Conservation (phyloP, 1,140 invertebrate genomes). For the Trachymyrmex septentrionalis region DNA sequence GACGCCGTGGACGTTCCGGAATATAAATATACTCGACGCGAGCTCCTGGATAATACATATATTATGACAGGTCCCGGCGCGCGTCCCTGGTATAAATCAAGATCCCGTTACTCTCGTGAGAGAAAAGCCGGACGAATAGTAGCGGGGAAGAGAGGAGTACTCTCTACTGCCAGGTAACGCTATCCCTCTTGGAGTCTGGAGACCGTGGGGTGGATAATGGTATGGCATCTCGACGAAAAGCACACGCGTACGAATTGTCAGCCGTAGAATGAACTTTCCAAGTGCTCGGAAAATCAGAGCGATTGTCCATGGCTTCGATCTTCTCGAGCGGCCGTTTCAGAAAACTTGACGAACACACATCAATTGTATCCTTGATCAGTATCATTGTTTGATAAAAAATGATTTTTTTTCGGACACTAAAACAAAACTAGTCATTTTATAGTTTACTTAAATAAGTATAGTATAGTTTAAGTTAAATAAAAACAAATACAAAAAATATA, state of each 20-base stretch:
- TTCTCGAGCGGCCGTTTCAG: conserved; percentile 10
- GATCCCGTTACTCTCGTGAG: conserved; percentile 73
- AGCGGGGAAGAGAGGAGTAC: background rate
- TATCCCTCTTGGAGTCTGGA: conserved; percentile 42
- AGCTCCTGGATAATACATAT: conserved; percentile 70
- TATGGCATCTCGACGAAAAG: conserved; percentile 39
- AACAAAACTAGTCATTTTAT: too few relatives aligned
- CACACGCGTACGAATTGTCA: conserved; percentile 44
- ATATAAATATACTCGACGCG: conserved; percentile 63
- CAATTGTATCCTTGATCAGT: background rate
- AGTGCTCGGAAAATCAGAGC: conserved; percentile 54
- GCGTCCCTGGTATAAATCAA: conserved; percentile 75
- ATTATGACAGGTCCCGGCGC: conserved; percentile 67
- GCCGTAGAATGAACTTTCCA: conserved; percentile 9
- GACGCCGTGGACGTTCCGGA: conserved; percentile 50
- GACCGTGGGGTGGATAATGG: conserved; percentile 38
- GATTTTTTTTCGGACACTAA: too few relatives aligned
- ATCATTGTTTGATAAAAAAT: too few relatives aligned
- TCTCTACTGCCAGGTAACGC: conserved; percentile 9
- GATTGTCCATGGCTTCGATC: conserved; percentile 7
- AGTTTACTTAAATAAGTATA: too few relatives aligned
- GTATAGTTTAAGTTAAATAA: too few relatives aligned
- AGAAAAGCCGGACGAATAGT: conserved; percentile 61
- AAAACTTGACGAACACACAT: conserved; percentile 1
- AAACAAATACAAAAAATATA: too few relatives aligned